Evolutionary conservation across 2,113 vertebrate species (phyloP), one percentile per base, ranked within the genome.

Genomic region (Crocuta crocuta): DNA sequence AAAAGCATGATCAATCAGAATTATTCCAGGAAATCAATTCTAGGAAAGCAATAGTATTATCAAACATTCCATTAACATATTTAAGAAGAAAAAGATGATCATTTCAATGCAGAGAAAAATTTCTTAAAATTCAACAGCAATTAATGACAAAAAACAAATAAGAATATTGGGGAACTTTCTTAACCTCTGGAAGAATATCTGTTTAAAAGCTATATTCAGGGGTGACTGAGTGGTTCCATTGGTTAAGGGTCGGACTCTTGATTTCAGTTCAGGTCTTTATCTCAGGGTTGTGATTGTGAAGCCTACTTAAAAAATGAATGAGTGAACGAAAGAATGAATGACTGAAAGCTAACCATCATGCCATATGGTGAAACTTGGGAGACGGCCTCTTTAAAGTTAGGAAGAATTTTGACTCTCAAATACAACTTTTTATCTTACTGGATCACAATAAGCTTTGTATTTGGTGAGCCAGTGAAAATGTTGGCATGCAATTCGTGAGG

Each of bases 381-480:
- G 53, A 11, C 2, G 45, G 4, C 71, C 35, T 94, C 26, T 83
- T 76, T 45, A 86, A 53, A 79, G 21, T 70, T 74, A 81, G 88
- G 55, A 23, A 81, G 21, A 70, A 53, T 92, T 97, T 87, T 91
- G 35, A 84, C 74, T 95, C 15, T 74, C 12, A 92, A 63, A 70
- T 92, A 7, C 26, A 78, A 15, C 21, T 33, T 89, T 95, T 94
- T 81, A 45, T 88, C 61, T 92, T 88, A 16, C 31, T 45, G 13
- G 7, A 43, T 89, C 26, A 90, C 7, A 92, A 13, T 45, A 83
- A 5, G 65, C 33, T 91, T 65, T 93, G 39, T 5, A 26, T 70
- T 2, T 73, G 53, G 11, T 39, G 35, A 39, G 31, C 80, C 31
- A 61, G 10, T 74, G 23, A 92, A 92, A 70, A 39, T 15, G 6